Evolutionary conservation across 1,140 invertebrate genomes (phyloP).

Genomic region (Paramacrobiotus metropolitanus): DNA sequence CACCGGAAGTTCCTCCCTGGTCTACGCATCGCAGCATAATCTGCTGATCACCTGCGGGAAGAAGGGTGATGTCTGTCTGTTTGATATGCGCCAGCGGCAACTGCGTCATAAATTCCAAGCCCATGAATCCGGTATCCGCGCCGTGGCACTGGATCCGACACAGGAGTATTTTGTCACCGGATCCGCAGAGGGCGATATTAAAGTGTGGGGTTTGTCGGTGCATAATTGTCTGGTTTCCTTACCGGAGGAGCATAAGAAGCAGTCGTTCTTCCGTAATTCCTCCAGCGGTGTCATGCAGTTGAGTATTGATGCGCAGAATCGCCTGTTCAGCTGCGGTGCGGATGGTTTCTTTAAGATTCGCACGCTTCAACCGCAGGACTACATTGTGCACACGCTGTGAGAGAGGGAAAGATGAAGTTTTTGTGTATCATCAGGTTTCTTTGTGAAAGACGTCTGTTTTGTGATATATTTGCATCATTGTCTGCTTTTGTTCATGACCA

Average conservation of each 20-base stretch:
- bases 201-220: constrained; percentile 75
- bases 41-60: constrained; percentile 72
- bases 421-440: too few species aligned
- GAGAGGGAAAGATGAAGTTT: too few species aligned
- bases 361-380: constrained; percentile 45
- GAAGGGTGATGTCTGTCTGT: constrained; percentile 81
- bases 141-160: constrained; percentile 68
- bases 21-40: constrained; percentile 77
- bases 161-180: constrained; percentile 94
- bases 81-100: constrained; percentile 66
- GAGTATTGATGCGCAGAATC: constrained; percentile 52
- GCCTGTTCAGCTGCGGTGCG: constrained; percentile 88
- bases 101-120: constrained; percentile 36
- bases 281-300: constrained; percentile 87
- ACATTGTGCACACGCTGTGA: constrained; percentile 12
- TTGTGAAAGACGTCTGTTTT: too few species aligned
- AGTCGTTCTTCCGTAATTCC: constrained; percentile 79
- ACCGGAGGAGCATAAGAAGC: constrained; percentile 60
- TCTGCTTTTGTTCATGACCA: too few species aligned
- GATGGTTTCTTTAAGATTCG: constrained; percentile 96
- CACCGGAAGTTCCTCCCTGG: constrained; percentile 53
- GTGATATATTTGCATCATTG: too few species aligned
- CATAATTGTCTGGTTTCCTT: constrained; percentile 65
- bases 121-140: constrained; percentile 78
- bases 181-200: constrained; percentile 93